Evolutionary conservation across 2,113 vertebrate species (phyloP).

Genomic region (Melanerpes formicivorus): DNA sequence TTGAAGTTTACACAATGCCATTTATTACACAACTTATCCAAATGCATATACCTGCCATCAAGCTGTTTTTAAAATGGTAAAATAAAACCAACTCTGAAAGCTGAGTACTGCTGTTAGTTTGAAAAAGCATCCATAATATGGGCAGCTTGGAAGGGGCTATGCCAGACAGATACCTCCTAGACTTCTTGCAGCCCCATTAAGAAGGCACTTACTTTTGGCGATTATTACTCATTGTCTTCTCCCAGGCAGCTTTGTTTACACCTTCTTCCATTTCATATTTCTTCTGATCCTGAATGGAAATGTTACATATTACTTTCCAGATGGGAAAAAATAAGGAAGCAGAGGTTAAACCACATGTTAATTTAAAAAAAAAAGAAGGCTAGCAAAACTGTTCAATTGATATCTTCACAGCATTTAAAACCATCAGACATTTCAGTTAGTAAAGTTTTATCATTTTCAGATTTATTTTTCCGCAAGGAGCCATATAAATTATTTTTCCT

Average conservation of each 20-base stretch:
- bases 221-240: slow-evolving; percentile 89
- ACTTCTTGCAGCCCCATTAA: not conserved
- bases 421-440: not conserved
- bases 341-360: not conserved
- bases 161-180: not conserved
- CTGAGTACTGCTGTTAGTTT: not conserved
- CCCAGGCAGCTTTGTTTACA: slow-evolving; percentile 89
- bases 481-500: not conserved
- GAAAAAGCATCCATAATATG: not conserved
- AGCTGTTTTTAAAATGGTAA: not conserved
- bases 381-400: not conserved
- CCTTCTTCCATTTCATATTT: slow-evolving; percentile 90
- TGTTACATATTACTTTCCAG: not conserved
- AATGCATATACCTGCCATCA: not conserved
- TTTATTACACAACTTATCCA: not conserved
- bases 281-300: slow-evolving; percentile 83
- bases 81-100: not conserved
- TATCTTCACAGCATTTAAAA: not conserved
- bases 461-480: not conserved
- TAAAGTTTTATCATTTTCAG: not conserved
- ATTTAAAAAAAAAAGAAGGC: not conserved
- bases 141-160: not conserved
- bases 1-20: not conserved
- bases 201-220: slow-evolving; percentile 84
- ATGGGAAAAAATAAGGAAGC: not conserved